Base-by-base conservation (phyloP, 2,113 vertebrate genomes). In the Prietella phreatophila region DNA sequence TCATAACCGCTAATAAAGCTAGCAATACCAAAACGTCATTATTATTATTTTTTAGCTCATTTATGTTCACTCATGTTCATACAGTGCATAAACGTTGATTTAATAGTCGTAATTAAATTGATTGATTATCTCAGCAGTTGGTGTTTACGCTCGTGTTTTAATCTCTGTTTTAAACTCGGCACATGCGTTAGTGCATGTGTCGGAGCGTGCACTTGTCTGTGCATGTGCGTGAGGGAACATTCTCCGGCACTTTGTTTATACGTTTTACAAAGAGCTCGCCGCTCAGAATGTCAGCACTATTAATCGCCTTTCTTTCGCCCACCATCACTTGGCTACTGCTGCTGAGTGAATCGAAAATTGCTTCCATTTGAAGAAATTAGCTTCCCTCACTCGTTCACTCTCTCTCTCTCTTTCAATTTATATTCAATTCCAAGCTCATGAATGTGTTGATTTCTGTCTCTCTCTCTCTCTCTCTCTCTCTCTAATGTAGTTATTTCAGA, bases 401-500 rank as follows among this genome's bases (percentile, higher is more conserved):
- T 36, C 11, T 30, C 55, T 42, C 33, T 50, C 56, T 33, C 36
- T 69, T 88, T 83, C n/a, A 30, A 11, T 10, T 47, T 75, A 22
- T 65, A 71, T 67, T 5, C 33, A 56, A 63, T 73, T 65, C 56
- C 76, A 20, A 13, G n/a, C 30, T 39, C 47, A 55, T 7, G 22
- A 61, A 25, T 61, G 60, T 73, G 33, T 50, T 61, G 4, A 42
- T 15, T 71, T 7, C 22, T 76, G 1, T 69, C 19, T 84, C 15
- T 22, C 33, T 8, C 36, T 65, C 13, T 61, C 65, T 58, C 19
- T 84, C 33, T 69, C 58, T 92, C 78, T 94, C 93, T 92, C 67
- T 93, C 36, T 86, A 91, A 33, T 91, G 69, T 95, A 99, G 98
- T 98, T 78, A 97, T 99, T 91, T 98, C 97, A 30, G 98, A 99